Percentiles rank a stretch among this genome's conserved stretches.
Conservation (phyloP, 2,113 vertebrate genomes). For the Hoplias malabaricus region DNA sequence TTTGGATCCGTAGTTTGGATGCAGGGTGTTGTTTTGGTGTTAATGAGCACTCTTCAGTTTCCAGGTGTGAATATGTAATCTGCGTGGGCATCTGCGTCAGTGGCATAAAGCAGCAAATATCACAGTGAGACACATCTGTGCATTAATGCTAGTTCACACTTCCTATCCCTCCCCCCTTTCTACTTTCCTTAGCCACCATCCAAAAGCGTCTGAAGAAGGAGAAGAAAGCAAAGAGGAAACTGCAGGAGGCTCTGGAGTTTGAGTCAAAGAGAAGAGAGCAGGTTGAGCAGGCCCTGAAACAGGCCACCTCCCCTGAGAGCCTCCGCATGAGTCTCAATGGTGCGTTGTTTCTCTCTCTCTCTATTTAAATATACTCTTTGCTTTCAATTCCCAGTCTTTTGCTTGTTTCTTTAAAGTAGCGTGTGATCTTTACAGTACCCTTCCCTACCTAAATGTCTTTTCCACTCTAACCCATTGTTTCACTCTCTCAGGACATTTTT, state of each 20-base stretch:
- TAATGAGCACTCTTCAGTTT: conserved; percentile 44
- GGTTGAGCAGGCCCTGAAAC: conserved; percentile 85
- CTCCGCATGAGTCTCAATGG: conserved; percentile 81
- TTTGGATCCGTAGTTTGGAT: background rate
- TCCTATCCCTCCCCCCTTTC: conserved; percentile 27
- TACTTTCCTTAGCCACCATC: conserved; percentile 77
- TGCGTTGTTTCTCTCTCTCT: conserved; percentile 49
- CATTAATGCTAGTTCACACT: background rate
- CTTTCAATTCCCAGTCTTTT: background rate
- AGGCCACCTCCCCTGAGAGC: conserved; percentile 77
- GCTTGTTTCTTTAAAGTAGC: background rate
- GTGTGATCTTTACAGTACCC: background rate
- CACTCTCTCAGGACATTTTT: background rate
- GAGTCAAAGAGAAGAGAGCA: conserved; percentile 87
- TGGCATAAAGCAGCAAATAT: conserved; percentile 3
- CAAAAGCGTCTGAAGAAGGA: conserved; percentile 91
- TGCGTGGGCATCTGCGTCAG: background rate
- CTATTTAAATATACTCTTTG: background rate
- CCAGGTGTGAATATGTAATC: conserved; percentile 35
- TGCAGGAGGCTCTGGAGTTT: conserved; percentile 89
- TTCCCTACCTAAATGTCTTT: background rate
- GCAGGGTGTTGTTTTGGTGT: conserved; percentile 28
- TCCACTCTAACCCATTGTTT: background rate
- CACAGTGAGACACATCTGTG: conserved; percentile 12
- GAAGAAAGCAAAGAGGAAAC: conserved; percentile 90